Conservation (phyloP, 2,797 vertebrate genomes). For the Limnodromus scolopaceus region DNA sequence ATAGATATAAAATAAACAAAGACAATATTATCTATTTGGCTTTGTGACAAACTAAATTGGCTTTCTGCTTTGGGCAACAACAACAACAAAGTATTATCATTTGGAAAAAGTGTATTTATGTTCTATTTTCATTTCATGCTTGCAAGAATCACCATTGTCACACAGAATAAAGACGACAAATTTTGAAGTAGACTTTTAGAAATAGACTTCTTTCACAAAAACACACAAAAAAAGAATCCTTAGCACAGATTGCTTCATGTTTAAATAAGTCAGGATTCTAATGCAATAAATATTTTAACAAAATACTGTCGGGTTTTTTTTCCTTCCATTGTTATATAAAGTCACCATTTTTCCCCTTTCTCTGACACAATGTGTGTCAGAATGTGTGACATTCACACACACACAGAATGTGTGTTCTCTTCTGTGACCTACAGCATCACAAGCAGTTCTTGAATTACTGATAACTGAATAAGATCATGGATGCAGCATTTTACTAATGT, state of each 20-base stretch:
- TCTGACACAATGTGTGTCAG: background rate
- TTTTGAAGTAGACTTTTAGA: background rate
- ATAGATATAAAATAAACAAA: background rate
- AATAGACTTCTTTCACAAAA: background rate
- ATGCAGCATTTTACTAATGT: background rate
- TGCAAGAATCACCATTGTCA: background rate
- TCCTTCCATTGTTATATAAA: background rate
- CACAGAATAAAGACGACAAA: background rate
- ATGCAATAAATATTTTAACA: background rate
- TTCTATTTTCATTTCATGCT: background rate
- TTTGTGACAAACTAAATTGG: background rate
- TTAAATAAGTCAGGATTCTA: background rate
- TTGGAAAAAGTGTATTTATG: background rate
- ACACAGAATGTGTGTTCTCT: no score
- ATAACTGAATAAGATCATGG: background rate
- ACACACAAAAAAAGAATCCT: no score
- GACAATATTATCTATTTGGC: background rate
- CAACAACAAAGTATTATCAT: no score
- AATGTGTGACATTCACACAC: no score
- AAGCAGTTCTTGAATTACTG: background rate
- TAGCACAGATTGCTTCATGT: background rate
- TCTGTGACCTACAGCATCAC: background rate
- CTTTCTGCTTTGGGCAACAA: background rate
- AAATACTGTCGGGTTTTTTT: background rate
- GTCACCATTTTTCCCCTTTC: background rate